Evolutionary conservation across 2,888 invertebrate genomes (phyloP).

Genomic region (Zaprionus lineosus): DNA sequence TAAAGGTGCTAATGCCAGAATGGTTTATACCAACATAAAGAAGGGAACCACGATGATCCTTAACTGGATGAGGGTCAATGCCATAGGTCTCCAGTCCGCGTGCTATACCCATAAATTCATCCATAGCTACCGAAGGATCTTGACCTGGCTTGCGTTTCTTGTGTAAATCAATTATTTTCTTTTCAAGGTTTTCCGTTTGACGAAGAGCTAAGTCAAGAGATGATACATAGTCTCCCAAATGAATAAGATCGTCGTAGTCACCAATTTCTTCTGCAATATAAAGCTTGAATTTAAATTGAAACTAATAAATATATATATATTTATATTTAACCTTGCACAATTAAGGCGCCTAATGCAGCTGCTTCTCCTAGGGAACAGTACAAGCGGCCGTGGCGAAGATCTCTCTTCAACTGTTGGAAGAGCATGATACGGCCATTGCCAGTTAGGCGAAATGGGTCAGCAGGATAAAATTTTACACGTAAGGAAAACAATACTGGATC

Average conservation of each 20-base stretch:
- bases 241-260: conserved; percentile 94
- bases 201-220: conserved; percentile 95
- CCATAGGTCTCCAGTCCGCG: conserved; percentile 97
- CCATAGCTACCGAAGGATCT: conserved; percentile 93
- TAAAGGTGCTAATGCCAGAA: conserved; percentile 96
- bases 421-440: conserved; percentile 97
- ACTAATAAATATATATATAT: conserved; percentile 4
- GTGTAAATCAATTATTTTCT: conserved; percentile 96
- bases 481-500: conserved; percentile 96
- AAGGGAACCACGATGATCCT: conserved; percentile 96
- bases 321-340: conserved; percentile 91
- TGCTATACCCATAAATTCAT: conserved; percentile 94
- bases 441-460: conserved; percentile 94
- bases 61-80: conserved; percentile 98
- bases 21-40: conserved; percentile 97
- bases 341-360: conserved; percentile 93
- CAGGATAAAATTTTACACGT: conserved; percentile 98
- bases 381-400: conserved; percentile 96
- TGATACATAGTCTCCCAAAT: conserved; percentile 94
- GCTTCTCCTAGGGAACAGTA: conserved; percentile 96
- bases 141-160: conserved; percentile 93
- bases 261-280: conserved; percentile 93
- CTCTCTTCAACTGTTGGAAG: conserved; percentile 97
- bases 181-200: conserved; percentile 95
- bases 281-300: too few species aligned